Evolutionary conservation across 2,113 vertebrate species (phyloP).

Genomic region (Anhinga rufa): DNA sequence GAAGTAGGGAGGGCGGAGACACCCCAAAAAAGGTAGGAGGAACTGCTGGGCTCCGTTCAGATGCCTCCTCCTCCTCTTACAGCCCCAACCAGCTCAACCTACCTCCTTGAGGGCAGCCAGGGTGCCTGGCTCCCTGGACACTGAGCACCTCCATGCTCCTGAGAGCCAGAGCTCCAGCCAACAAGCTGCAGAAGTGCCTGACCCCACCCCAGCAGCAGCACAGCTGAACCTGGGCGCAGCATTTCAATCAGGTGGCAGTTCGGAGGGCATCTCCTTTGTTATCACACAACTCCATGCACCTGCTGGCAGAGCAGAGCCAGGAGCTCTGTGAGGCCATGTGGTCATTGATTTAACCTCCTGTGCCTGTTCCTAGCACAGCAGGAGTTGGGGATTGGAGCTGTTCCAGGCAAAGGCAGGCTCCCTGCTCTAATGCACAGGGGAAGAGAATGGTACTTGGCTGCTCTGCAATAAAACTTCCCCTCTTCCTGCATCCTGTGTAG

Average conservation of each 20-base stretch:
- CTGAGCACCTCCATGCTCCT: fast-evolving
- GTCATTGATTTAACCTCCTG: neutral
- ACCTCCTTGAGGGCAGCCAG: fast-evolving
- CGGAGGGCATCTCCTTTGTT: neutral
- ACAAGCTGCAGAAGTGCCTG: fast-evolving
- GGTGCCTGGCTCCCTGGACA: fast-evolving
- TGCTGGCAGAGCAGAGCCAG: neutral
- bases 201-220: neutral
- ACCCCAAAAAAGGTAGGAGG: neutral
- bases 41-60: neutral
- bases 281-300: fast-evolving
- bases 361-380: fast-evolving
- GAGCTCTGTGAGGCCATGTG: too few species aligned
- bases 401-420: neutral
- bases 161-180: fast-evolving
- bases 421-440: fast-evolving
- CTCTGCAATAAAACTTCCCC: neutral
- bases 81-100: neutral
- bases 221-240: neutral
- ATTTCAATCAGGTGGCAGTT: neutral
- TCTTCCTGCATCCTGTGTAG: neutral
- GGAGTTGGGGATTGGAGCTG: neutral
- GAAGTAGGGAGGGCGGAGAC: slow-evolving; percentile 1
- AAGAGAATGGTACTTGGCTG: neutral
- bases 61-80: neutral